Conservation (phyloP, 2,797 vertebrate species). For the Darevskia mixta region DNA sequence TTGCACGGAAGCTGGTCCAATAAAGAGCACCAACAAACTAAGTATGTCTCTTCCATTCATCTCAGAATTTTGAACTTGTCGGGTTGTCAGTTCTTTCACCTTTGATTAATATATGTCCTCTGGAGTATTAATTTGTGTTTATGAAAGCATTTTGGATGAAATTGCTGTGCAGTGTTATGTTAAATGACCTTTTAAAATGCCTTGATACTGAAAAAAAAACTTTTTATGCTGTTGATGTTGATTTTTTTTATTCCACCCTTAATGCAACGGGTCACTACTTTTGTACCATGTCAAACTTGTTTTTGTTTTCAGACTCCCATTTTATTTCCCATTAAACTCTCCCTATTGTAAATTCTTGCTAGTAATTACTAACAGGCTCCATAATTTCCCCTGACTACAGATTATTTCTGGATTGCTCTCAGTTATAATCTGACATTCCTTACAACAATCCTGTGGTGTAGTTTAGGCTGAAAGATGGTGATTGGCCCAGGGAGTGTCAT, state of each 20-base stretch:
- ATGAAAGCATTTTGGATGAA: slow-evolving; percentile 49
- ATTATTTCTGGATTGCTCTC: not conserved
- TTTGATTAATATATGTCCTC: slow-evolving; percentile 58
- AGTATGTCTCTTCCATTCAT: slow-evolving; percentile 49
- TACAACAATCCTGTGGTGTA: not conserved
- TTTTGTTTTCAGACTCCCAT: not conserved
- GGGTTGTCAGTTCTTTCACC: slow-evolving; percentile 55
- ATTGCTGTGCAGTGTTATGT: slow-evolving; percentile 27
- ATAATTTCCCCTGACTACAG: not conserved
- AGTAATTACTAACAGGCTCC: not conserved
- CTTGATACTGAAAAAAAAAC: not conserved
- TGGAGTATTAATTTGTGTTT: slow-evolving; percentile 48
- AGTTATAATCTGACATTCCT: not conserved
- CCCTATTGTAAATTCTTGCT: not conserved
- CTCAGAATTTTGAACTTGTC: slow-evolving; percentile 54
- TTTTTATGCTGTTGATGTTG: not conserved
- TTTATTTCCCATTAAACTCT: slow-evolving; percentile 2
- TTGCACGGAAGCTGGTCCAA: not conserved
- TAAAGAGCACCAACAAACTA: slow-evolving; percentile 16
- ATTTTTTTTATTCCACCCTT: slow-evolving; percentile 24
- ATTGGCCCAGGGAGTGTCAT: too few relatives aligned
- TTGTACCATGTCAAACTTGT: not conserved
- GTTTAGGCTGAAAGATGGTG: not conserved
- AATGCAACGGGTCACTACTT: not conserved
- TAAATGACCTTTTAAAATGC: slow-evolving; percentile 42